Evolutionary conservation across 2,797 vertebrate species (phyloP), one percentile per base, ranked within the genome.

Genomic region (Labroides dimidiatus): DNA sequence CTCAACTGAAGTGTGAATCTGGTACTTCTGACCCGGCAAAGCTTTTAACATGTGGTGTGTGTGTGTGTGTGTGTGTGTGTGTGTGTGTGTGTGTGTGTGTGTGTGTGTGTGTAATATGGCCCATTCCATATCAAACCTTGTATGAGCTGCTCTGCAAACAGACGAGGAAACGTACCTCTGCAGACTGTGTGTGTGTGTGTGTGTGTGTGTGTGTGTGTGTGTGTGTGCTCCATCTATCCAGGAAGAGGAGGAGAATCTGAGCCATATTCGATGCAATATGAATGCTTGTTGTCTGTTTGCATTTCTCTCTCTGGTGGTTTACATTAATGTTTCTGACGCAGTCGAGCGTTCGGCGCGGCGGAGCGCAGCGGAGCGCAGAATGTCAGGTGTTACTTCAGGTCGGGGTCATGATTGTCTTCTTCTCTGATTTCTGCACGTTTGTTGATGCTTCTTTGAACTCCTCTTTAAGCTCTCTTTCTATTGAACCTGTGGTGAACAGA

Each of bases 221-320:
- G 77, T 85, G 63, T 62, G 0, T 63, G 69, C 57, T 72, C 68
- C 75, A 80, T 87, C 80, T 82, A 75, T 84, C 69, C 42, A 55
- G 83, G 68, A 88, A 58, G 63, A 76, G 75, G 63, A 65, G 51
- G 69, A 69, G 52, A 84, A 89, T 91, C 93, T 94, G 93, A 95
- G 94, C 93, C 93, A 94, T 91, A 92, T 90, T 93, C 88, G 81
- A 91, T 93, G 93, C 92, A 94, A 94, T 93, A 94, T 93, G 91
- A 93, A 85, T 91, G 83, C 82, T 87, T 79, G 78, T 87, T 72
- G 64, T 90, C 72, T 87, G 86, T 85, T 85, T 91, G 85, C 87
- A 87, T 91, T 92, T 90, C 73, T 89, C 61, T 91, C 20, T 85
- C 73, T n/a, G n/a, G 72, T 81, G 11, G 83, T 93, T 92, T 93